Evolutionary conservation across 2,888 invertebrate genomes (phyloP).

Genomic region (Dolichopus griseipennis): DNA sequence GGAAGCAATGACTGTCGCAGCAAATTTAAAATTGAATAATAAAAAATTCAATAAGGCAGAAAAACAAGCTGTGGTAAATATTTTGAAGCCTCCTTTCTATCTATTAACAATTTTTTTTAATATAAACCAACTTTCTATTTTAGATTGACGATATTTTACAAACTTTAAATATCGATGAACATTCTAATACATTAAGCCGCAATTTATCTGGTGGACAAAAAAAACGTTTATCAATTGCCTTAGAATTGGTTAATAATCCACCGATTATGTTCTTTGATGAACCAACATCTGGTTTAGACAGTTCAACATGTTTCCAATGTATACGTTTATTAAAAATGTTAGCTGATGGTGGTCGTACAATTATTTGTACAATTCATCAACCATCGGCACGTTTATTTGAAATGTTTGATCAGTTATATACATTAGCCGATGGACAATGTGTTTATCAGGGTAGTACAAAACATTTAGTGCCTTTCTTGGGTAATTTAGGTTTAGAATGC

Average conservation of each 20-base stretch:
- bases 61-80: constrained; percentile 73
- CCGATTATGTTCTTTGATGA: constrained; percentile 98
- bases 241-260: constrained; percentile 92
- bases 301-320: constrained; percentile 91
- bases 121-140: constrained; percentile 24
- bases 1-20: constrained; percentile 90
- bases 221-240: constrained; percentile 86
- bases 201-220: constrained; percentile 92
- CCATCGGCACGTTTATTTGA: constrained; percentile 94
- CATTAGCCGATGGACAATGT: constrained; percentile 87
- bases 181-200: constrained; percentile 80
- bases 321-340: constrained; percentile 80
- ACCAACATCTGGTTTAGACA: constrained; percentile 92
- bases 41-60: constrained; percentile 58
- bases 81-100: no score
- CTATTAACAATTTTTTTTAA: neutral
- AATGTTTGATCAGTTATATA: constrained; percentile 93
- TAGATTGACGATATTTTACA: constrained; percentile 89
- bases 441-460: constrained; percentile 87
- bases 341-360: constrained; percentile 83
- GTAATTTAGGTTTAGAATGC: constrained; percentile 74
- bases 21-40: constrained; percentile 76
- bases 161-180: constrained; percentile 77
- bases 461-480: constrained; percentile 73
- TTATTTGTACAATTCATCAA: constrained; percentile 88